Evolutionary conservation across 1,140 invertebrate species (phyloP).

Genomic region (Lepidurus apus): DNA sequence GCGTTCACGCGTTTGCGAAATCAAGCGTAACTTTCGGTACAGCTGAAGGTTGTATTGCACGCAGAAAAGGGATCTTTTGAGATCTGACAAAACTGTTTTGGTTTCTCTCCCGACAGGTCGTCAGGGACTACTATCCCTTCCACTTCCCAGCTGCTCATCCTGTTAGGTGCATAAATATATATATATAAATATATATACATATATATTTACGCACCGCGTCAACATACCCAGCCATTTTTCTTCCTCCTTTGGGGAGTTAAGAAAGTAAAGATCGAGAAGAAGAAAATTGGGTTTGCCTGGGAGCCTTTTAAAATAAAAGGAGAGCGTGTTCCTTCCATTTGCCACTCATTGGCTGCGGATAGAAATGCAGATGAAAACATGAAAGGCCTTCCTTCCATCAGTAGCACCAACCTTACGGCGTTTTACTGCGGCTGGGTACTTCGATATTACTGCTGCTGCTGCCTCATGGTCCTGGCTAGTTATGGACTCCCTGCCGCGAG

Average conservation of each 20-base stretch:
- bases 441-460: background rate
- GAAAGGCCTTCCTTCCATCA: background rate
- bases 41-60: too few relatives aligned
- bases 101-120: too few relatives aligned
- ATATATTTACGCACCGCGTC: background rate
- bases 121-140: too few relatives aligned
- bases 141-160: too few relatives aligned
- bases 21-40: too few relatives aligned
- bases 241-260: background rate
- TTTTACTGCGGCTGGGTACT: background rate
- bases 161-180: background rate
- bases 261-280: background rate
- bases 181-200: background rate
- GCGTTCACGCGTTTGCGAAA: too few relatives aligned
- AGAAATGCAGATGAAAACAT: slow-evolving; percentile 4
- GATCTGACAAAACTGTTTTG: too few relatives aligned
- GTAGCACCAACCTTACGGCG: background rate
- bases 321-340: background rate
- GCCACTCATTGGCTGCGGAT: background rate
- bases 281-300: background rate
- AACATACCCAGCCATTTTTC: background rate
- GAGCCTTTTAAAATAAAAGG: background rate
- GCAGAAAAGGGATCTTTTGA: too few relatives aligned
- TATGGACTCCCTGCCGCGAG: background rate
- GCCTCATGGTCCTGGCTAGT: background rate